Base-by-base conservation (phyloP, 2,113 vertebrate species). In the Phaethornis superciliosus region DNA sequence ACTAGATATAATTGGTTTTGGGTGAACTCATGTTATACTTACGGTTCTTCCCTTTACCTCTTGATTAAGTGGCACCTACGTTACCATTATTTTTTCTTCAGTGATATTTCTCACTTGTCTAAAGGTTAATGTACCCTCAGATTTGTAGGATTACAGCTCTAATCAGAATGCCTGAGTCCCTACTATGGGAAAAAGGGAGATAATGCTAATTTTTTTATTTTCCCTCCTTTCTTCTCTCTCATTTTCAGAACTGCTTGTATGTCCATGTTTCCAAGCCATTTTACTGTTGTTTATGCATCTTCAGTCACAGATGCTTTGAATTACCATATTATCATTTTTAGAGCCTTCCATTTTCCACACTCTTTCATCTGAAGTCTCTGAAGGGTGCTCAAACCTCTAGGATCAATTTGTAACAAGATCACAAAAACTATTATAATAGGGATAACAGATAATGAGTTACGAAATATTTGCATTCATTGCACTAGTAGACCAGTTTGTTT, bases 281-380 rank as follows among this genome's bases (percentile, higher is more conserved):
- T 92, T 81, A 56, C 30, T 85, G 27, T 67, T 94, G 69, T 94
- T 94, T 91, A 58, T 58, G 30, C 62, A 69, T 93, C 71, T 88
- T 89, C 30, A 72, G 78, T 89, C 63, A 85, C 81, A 95, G 88
- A 88, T 91, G 75, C 67, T 93, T 86, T 88, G 76, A 92, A 69
- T 92, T 83, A 77, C 59, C 65, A 64, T 30, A 79, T 60, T 81
- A 64, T 46, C 12, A 72, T 72, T 94, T 93, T 93, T 80, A 88
- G 46, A 95, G 70, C n/a, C 35, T 28, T 87, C 65, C 42, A 69
- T 91, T 88, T 93, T 65, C 54, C 75, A 60, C 8, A 17, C 5
- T 70, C 6, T 82, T 89, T 93, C 91, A n/a, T 89, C 59, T 91
- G 67, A 89, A 33, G 6, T 52, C n/a, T 89, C n/a, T 64, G 51